Percentiles rank a stretch among this genome's conserved stretches.
phyloP scores from a whole-genome alignment of 2,113 vertebrate genomes.

The Motacilla alba region DNA sequence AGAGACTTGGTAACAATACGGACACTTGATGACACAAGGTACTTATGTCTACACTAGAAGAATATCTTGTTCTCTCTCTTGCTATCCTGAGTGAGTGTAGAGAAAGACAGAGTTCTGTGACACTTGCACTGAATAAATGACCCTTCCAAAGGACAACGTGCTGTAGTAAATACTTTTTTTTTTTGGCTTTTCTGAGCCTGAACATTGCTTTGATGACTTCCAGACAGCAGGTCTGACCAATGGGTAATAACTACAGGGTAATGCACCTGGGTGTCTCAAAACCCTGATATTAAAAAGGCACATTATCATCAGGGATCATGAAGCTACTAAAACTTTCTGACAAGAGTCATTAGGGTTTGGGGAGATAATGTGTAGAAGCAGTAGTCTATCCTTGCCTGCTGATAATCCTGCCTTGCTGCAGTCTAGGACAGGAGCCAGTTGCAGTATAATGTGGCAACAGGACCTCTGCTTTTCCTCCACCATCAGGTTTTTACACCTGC shows the following conservation, averaged over 20 bases:
- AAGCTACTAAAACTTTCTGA: background rate
- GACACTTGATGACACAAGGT: background rate
- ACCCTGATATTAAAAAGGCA: background rate
- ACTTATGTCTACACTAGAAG: background rate
- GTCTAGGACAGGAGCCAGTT: background rate
- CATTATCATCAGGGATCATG: background rate
- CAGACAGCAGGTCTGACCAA: background rate
- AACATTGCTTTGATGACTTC: background rate
- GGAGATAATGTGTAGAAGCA: background rate
- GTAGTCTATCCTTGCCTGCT: background rate
- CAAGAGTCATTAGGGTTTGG: background rate
- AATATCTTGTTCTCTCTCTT: background rate
- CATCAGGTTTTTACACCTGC: background rate
- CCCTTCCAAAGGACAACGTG: background rate
- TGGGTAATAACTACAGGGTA: background rate
- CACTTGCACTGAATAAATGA: background rate
- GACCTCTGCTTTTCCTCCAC: background rate
- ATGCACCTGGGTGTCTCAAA: background rate
- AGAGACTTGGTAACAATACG: background rate
- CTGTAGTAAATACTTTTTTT: background rate
- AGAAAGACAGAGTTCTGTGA: background rate
- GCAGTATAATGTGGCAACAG: background rate
- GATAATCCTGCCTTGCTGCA: background rate
- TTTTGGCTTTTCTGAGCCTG: rapidly evolving
- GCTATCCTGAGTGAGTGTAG: background rate